Evolutionary conservation across 2,113 vertebrate genomes (phyloP).

Genomic region (Oophaga pumilio): DNA sequence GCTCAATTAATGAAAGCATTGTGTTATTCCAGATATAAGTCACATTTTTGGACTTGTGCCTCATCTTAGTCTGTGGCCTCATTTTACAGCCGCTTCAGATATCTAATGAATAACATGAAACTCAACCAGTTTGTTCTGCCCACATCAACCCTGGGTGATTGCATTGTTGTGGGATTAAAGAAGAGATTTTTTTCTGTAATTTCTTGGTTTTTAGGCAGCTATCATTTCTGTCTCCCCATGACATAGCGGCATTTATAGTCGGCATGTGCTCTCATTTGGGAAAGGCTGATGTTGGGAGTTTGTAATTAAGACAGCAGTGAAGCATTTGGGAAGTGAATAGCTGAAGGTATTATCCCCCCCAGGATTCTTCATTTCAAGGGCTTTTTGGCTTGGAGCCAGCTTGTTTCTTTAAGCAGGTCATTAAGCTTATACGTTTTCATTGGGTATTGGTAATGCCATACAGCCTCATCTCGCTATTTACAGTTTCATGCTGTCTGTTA

Average conservation of each 20-base stretch:
- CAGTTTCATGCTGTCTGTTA: slow-evolving; percentile 52
- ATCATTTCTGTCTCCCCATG: slow-evolving; percentile 14
- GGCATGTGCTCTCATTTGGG: slow-evolving; percentile 37
- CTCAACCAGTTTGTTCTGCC: slow-evolving; percentile 5
- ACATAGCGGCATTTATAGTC: slow-evolving; percentile 20
- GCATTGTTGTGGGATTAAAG: slow-evolving; percentile 44
- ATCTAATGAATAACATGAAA: slow-evolving; percentile 6
- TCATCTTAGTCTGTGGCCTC: slow-evolving; percentile 19
- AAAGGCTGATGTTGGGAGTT: slow-evolving; percentile 38
- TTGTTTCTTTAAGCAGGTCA: slow-evolving; percentile 42
- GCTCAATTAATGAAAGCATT: slow-evolving; percentile 41
- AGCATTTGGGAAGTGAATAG: slow-evolving; percentile 51
- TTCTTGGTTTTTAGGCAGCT: slow-evolving; percentile 43
- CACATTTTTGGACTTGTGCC: slow-evolving; percentile 22
- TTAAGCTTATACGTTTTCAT: slow-evolving; percentile 53
- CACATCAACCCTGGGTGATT: neutral
- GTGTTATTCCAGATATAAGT: slow-evolving; percentile 11
- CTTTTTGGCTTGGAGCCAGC: slow-evolving; percentile 36
- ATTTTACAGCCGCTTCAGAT: slow-evolving; percentile 5
- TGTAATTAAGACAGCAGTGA: slow-evolving; percentile 56
- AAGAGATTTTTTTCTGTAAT: slow-evolving; percentile 25
- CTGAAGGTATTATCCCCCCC: slow-evolving; percentile 53
- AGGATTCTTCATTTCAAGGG: slow-evolving; percentile 45
- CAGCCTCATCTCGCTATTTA: slow-evolving; percentile 47
- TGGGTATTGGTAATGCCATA: slow-evolving; percentile 45